Percentiles rank a stretch among this genome's conserved stretches.
Conservation (phyloP, 2,113 vertebrate species). For the Sylvilagus bachmani region DNA sequence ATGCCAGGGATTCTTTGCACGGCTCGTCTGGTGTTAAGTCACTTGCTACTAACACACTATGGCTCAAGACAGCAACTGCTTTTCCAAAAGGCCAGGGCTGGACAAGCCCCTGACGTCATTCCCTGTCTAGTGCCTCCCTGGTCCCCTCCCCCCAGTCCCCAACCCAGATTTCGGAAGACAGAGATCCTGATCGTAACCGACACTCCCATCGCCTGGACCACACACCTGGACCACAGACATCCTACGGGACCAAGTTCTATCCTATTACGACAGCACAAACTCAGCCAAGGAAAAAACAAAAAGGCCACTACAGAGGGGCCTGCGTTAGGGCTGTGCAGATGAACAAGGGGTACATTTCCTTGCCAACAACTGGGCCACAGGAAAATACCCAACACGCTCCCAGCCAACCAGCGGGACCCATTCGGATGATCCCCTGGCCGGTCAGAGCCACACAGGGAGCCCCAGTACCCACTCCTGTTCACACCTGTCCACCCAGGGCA, state of each 20-base stretch:
- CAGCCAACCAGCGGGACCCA: not conserved
- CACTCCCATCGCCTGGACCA: not conserved
- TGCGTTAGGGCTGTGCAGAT: not conserved
- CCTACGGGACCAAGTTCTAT: not conserved
- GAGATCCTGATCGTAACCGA: not conserved
- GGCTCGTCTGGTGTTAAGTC: constrained; percentile 61
- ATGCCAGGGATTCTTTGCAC: constrained; percentile 71
- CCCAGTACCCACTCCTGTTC: not conserved
- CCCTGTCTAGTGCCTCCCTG: not conserved
- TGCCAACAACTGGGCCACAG: not conserved
- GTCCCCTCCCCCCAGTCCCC: no score
- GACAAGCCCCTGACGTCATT: not conserved
- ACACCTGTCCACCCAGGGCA: not conserved
- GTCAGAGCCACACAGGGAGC: not conserved
- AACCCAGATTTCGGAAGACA: not conserved
- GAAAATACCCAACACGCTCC: accelerated
- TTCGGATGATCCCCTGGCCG: no score
- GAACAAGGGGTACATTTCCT: not conserved
- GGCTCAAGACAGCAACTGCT: not conserved
- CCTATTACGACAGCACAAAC: not conserved
- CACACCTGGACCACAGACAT: no score
- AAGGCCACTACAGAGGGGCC: not conserved
- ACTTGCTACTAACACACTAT: constrained; percentile 56
- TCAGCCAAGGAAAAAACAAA: not conserved
- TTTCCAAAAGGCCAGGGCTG: constrained; percentile 19